These are phyloP conservation scores for Semaprochilodus insignis DNA, from an alignment of 2,797 vertebrate species.

Conservation along the genomic window DNA sequence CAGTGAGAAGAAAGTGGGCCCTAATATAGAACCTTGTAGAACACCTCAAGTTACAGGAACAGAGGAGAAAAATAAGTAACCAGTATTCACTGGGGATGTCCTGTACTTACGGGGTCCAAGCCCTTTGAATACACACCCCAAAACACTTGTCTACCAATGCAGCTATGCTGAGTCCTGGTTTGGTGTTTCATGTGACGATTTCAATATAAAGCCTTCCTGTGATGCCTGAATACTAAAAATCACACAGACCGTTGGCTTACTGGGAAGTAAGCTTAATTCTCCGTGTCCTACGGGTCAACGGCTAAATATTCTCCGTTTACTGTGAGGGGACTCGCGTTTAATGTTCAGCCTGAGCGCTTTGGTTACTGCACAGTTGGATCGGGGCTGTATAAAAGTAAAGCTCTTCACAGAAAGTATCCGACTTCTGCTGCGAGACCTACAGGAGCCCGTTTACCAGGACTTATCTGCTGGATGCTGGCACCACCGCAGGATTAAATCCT, in stretches of 20 bases:
- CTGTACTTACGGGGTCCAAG: no score
- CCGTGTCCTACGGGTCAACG: not conserved
- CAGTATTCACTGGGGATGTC: no score
- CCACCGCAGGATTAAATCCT: not conserved
- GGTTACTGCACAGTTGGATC: not conserved
- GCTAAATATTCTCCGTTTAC: not conserved
- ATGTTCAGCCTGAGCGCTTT: not conserved
- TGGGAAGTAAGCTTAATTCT: not conserved
- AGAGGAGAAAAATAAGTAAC: no score
- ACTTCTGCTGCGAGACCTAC: not conserved
- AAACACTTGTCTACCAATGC: no score
- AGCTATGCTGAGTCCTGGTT: not conserved
- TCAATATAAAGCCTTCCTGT: no score
- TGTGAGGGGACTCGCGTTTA: not conserved
- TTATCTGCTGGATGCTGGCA: not conserved
- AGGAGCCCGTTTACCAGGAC: not conserved
- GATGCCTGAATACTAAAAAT: not conserved
- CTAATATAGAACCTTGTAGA: no score
- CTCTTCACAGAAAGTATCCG: not conserved
- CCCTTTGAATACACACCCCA: no score
- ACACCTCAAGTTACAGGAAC: no score
- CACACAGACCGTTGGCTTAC: not conserved
- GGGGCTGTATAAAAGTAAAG: not conserved
- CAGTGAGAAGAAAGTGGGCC: no score
- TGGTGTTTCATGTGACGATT: not conserved